Evolutionary conservation across 1,140 invertebrate genomes (phyloP).

Genomic region (Macrocentrus cingulum): DNA sequence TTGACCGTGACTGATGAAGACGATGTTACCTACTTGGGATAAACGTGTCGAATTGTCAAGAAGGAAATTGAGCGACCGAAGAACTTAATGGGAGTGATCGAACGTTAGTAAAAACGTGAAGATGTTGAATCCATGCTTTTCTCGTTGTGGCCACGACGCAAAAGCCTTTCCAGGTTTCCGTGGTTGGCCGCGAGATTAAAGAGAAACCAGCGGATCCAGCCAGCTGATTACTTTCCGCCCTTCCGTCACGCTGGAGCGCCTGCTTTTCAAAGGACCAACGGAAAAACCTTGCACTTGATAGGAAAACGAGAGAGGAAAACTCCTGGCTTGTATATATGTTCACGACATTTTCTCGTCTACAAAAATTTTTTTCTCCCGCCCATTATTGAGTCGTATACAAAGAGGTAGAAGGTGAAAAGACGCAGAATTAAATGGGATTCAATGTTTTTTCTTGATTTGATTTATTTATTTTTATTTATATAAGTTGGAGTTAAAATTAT

Average conservation of each 20-base stretch:
- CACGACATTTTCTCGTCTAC: constrained; percentile 11
- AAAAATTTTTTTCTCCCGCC: constrained; percentile 4
- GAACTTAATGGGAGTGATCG: no score
- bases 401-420: not conserved
- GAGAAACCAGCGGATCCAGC: constrained; percentile 17
- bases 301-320: not conserved
- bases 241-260: not conserved
- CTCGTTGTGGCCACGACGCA: not conserved
- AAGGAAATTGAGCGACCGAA: no score
- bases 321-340: not conserved
- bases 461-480: no score
- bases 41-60: no score
- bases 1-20: no score
- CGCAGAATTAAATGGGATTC: no score
- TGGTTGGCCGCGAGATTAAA: constrained; percentile 17
- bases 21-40: no score
- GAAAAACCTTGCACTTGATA: not conserved
- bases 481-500: no score
- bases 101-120: not conserved
- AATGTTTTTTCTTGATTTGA: no score
- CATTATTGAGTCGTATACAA: not conserved
- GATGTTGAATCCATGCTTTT: not conserved
- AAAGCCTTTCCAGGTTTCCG: constrained; percentile 4
- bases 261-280: constrained; percentile 5
- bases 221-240: constrained; percentile 17